phyloP scores from a whole-genome alignment of 2,888 invertebrate genomes.

The Drosophila atroscutellata region DNA sequence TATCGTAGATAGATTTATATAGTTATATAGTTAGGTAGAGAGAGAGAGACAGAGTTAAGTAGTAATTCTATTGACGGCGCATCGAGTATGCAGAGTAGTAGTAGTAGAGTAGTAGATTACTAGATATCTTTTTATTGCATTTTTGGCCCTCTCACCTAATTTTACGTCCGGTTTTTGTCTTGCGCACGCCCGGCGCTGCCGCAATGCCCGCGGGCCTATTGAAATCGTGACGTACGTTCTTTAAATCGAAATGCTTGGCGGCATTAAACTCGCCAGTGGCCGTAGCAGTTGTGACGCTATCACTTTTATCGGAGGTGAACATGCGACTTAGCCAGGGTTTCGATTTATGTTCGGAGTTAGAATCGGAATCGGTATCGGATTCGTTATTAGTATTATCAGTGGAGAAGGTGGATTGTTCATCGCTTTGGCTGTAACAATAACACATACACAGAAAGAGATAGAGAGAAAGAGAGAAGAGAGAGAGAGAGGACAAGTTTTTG shows the following conservation, averaged over 20 bases:
- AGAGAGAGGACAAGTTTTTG: slow-evolving; percentile 67
- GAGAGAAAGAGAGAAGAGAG: slow-evolving; percentile 52
- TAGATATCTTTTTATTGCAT: slow-evolving; percentile 34
- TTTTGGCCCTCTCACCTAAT: slow-evolving; percentile 85
- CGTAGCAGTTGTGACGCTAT: slow-evolving; percentile 34
- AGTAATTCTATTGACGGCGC: slow-evolving; percentile 30
- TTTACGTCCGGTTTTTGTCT: slow-evolving; percentile 84
- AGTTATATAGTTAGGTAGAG: slow-evolving; percentile 29
- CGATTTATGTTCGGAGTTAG: slow-evolving; percentile 76
- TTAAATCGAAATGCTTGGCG: slow-evolving; percentile 84
- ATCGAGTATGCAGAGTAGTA: slow-evolving; percentile 26
- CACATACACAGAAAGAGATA: slow-evolving; percentile 76
- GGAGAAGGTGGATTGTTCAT: slow-evolving; percentile 81
- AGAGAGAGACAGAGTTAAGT: slow-evolving; percentile 34
- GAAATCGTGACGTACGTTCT: slow-evolving; percentile 83
- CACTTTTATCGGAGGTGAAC: slow-evolving; percentile 74
- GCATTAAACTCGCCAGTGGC: slow-evolving; percentile 72
- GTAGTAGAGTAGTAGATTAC: slow-evolving; percentile 45
- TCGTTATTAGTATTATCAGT: slow-evolving; percentile 76
- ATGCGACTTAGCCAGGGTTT: slow-evolving; percentile 85
- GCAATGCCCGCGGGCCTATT: slow-evolving; percentile 84
- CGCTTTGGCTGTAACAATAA: slow-evolving; percentile 85
- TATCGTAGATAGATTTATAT: slow-evolving; percentile 36
- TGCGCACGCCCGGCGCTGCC: slow-evolving; percentile 81
- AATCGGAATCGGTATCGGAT: slow-evolving; percentile 73